Base-by-base conservation (phyloP, 2,888 invertebrate genomes). In the Stratiomys singularior region DNA sequence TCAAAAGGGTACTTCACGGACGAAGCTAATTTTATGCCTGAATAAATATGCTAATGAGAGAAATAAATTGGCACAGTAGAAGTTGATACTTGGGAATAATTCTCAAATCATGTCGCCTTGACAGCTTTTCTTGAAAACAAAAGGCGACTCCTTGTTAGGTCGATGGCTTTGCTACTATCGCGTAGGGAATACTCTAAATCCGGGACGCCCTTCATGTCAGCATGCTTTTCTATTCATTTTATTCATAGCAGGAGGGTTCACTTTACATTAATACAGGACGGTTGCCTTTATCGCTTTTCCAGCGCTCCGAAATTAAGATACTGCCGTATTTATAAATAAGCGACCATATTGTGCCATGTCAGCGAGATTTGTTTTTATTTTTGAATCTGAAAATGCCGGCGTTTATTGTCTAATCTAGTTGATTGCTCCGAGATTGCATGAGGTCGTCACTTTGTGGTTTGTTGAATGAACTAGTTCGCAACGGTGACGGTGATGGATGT, bases 41-140 rank as follows among this genome's bases (percentile, higher is more conserved):
- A 58, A 71, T 79, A 79, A 79, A 77, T 76, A 79, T 76, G 79
- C 74, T 74, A 77, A 79, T 79, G 74, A 67, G 60, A 74, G 44
- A 52, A 74, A 76, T 74, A 69, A 77, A 79, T 60, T 77, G 74
- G 23, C 60, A 21, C 60, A 74, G 58, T 74, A 52, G 21, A 72
- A 72, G 74, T 37, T 58, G 58, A 74, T 74, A 58, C 74, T 74
- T 58, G 74, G 25, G 58, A 74, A 74, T 74, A 37, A 72, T 74
- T 30, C 13, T 21, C 7, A 74, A 74, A 74, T 74, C 37, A 74
- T 58, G 58, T 60, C 44, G 74, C 23, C 60, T 21, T 23, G 74
- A 60, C 74, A 60, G 60, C 25, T 74, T 60, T 37, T 37, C 25
- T 1, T 7, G 60, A 18, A n/a, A 52, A 18, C 52, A 52, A 18